Percentiles rank a stretch among this genome's conserved stretches.
phyloP scores from a whole-genome alignment of 2,797 vertebrate species.

The Macrochelys suwanniensis region DNA sequence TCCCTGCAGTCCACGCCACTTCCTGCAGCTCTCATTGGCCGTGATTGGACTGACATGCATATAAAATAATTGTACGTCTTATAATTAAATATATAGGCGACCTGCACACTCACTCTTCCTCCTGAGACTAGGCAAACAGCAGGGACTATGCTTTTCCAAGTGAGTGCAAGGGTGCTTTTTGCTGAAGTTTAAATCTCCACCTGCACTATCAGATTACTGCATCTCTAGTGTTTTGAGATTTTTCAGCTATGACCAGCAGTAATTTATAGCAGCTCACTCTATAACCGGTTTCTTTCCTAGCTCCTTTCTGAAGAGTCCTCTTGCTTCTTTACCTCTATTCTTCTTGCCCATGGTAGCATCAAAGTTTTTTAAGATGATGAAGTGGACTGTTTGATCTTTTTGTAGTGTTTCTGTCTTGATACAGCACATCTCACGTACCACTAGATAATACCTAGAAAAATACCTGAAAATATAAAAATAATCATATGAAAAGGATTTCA shows the following conservation, averaged over 20 bases:
- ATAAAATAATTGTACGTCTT: background rate
- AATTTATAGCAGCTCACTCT: conserved; percentile 45
- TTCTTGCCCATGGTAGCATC: conserved; percentile 52
- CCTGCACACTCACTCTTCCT: background rate
- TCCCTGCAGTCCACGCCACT: too few species aligned
- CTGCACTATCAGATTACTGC: conserved; percentile 7
- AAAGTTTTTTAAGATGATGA: conserved; percentile 69
- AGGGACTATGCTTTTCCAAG: conserved; percentile 31
- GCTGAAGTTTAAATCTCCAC: background rate
- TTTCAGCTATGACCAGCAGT: conserved; percentile 22
- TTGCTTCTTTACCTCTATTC: conserved; percentile 45
- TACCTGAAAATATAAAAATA: conserved; percentile 65
- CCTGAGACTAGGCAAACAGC: conserved; percentile 21
- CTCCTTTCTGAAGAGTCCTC: conserved; percentile 46
- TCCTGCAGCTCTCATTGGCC: too few species aligned
- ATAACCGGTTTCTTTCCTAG: conserved; percentile 50
- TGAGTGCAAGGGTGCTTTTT: background rate
- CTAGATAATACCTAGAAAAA: conserved; percentile 32
- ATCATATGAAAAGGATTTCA: conserved; percentile 59
- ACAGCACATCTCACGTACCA: conserved; percentile 17
- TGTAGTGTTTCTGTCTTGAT: conserved; percentile 47
- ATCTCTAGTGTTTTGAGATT: background rate
- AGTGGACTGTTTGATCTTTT: conserved; percentile 71
- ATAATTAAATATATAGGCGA: conserved; percentile 16
- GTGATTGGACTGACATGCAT: background rate